Conservation (phyloP, 2,113 vertebrate genomes). For the Channa maculata region DNA sequence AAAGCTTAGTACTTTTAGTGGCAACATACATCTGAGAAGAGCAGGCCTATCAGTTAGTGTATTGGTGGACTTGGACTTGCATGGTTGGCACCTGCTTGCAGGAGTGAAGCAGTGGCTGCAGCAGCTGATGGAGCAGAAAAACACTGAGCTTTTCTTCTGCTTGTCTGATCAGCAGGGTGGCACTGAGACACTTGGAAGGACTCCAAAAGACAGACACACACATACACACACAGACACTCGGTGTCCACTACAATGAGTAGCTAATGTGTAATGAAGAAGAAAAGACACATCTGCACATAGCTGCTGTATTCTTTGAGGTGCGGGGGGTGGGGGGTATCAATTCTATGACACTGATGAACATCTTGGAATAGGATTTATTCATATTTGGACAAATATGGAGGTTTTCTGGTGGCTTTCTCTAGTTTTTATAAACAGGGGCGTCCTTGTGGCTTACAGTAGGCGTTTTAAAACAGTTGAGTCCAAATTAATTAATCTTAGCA, state of each 20-base stretch:
- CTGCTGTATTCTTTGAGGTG: slow-evolving; percentile 55
- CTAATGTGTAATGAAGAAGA: slow-evolving; percentile 82
- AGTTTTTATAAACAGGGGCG: too few relatives aligned
- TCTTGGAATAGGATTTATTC: too few relatives aligned
- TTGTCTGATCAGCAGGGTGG: slow-evolving; percentile 79
- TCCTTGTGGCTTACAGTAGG: too few relatives aligned
- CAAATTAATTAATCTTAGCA: too few relatives aligned
- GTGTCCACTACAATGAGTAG: slow-evolving; percentile 60
- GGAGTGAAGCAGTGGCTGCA: slow-evolving; percentile 82
- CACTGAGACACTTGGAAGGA: slow-evolving; percentile 79
- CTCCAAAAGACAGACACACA: slow-evolving; percentile 71
- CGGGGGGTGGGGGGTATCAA: too few relatives aligned
- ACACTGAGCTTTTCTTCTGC: slow-evolving; percentile 86
- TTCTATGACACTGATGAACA: too few relatives aligned
- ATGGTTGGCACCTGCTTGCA: slow-evolving; percentile 77
- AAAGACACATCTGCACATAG: slow-evolving; percentile 77
- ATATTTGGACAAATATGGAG: too few relatives aligned
- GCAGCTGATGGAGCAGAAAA: slow-evolving; percentile 87
- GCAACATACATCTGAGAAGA: neutral
- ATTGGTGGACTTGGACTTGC: neutral
- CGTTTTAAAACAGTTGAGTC: too few relatives aligned
- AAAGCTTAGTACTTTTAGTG: neutral
- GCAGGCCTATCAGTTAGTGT: neutral
- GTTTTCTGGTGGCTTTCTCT: too few relatives aligned
- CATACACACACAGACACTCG: slow-evolving; percentile 2